Evolutionary conservation across 2,797 vertebrate genomes (phyloP).

Genomic region (Coluber constrictor): DNA sequence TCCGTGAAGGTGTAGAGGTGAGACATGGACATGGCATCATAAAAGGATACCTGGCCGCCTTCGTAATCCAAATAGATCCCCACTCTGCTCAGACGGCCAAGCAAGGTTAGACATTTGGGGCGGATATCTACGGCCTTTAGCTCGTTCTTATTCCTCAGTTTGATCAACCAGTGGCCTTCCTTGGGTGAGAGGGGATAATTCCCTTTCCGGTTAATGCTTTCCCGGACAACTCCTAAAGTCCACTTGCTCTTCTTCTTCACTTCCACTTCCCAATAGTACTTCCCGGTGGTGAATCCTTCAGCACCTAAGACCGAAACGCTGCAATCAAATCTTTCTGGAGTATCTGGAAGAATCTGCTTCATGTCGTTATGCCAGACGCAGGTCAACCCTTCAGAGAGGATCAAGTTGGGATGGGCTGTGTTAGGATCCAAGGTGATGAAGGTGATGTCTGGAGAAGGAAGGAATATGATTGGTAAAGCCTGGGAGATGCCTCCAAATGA

Average conservation of each 20-base stretch:
- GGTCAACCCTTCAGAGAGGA: conserved; percentile 56
- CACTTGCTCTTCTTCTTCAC: conserved; percentile 68
- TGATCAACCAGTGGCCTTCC: conserved; percentile 72
- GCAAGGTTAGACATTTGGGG: conserved; percentile 34
- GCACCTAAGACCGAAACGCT: conserved; percentile 68
- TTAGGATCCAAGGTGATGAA: conserved; percentile 71
- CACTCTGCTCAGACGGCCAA: conserved; percentile 40
- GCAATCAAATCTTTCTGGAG: conserved; percentile 69
- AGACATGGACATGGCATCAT: conserved; percentile 41
- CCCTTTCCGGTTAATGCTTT: conserved; percentile 61
- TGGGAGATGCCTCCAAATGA: too few species aligned
- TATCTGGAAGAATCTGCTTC: conserved; percentile 55
- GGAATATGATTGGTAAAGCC: conserved; percentile 7
- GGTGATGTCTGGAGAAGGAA: conserved; percentile 53
- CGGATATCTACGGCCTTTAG: conserved; percentile 66
- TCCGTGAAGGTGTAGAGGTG: conserved; percentile 69
- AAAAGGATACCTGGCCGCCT: conserved; percentile 68
- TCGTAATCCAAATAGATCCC: conserved; percentile 68
- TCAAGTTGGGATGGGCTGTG: conserved; percentile 66
- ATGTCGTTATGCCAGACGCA: conserved; percentile 53
- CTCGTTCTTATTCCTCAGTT: conserved; percentile 60
- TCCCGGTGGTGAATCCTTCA: conserved; percentile 68
- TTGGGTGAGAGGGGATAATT: conserved; percentile 66
- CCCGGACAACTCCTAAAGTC: conserved; percentile 67
- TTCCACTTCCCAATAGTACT: conserved; percentile 71